Conservation (phyloP, 2,888 invertebrate species). For the Trilocha varians region DNA sequence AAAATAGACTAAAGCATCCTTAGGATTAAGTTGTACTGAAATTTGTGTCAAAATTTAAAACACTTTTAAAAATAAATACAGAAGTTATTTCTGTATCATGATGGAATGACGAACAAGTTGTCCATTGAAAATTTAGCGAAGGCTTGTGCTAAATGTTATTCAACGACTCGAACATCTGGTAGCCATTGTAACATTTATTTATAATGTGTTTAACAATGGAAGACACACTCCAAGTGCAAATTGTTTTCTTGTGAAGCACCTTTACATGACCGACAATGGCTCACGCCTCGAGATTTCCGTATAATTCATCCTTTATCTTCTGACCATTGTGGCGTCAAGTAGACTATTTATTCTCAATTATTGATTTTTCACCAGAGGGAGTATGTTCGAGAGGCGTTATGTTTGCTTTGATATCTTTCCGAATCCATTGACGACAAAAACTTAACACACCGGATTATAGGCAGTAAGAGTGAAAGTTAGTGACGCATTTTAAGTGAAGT, state of each 20-base stretch:
- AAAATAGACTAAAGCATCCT: no score
- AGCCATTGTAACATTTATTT: conserved; percentile 61
- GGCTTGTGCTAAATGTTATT: background rate
- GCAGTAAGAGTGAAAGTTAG: no score
- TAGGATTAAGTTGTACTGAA: no score
- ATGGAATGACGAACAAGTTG: no score
- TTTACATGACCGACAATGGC: conserved; percentile 41
- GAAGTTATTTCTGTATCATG: no score
- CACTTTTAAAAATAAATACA: no score
- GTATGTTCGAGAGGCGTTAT: conserved; percentile 52
- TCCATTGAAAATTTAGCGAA: background rate
- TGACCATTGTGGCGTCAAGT: conserved; percentile 56
- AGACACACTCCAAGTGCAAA: conserved; percentile 58
- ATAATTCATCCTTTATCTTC: conserved; percentile 67
- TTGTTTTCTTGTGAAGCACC: conserved; percentile 58
- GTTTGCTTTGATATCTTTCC: conserved; percentile 53
- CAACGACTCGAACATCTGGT: conserved; percentile 47
- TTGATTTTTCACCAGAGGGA: conserved; percentile 53
- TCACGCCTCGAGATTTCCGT: conserved; percentile 65
- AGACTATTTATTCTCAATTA: conserved; percentile 62
- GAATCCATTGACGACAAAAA: conserved; percentile 20
- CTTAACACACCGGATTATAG: conserved; percentile 6
- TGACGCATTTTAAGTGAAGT: no score
- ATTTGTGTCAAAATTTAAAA: no score
- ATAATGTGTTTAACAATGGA: conserved; percentile 50